Evolutionary conservation across 2,888 invertebrate genomes (phyloP).

Genomic region (Endotricha flammealis): DNA sequence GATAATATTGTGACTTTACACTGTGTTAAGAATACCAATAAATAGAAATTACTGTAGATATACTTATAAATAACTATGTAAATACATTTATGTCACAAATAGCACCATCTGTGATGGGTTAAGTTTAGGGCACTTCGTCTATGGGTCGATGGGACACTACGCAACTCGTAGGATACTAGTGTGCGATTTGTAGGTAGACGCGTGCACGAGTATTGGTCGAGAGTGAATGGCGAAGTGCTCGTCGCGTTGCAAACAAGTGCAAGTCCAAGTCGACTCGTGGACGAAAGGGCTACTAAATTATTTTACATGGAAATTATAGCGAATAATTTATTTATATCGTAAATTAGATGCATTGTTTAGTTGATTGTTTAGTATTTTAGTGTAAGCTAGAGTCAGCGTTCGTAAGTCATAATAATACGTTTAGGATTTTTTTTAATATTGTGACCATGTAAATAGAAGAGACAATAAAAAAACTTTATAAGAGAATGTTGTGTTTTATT

Average conservation of each 20-base stretch:
- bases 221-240: too few species aligned
- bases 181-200: too few species aligned
- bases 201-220: too few species aligned
- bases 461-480: conserved; percentile 36
- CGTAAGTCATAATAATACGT: conserved; percentile 53
- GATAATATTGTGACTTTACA: conserved; percentile 9
- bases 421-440: conserved; percentile 42
- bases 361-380: conserved; percentile 32
- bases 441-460: conserved; percentile 56
- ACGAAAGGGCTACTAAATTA: too few species aligned
- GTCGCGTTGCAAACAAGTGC: too few species aligned
- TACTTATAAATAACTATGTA: conserved; percentile 35
- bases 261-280: too few species aligned
- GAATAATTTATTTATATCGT: conserved; percentile 55
- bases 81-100: conserved; percentile 46
- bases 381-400: conserved; percentile 33
- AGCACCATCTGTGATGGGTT: conserved; percentile 46
- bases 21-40: conserved; percentile 38
- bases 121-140: too few species aligned
- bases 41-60: conserved; percentile 44
- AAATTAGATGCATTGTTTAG: conserved; percentile 30
- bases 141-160: too few species aligned
- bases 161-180: too few species aligned
- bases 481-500: conserved; percentile 12
- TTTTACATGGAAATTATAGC: conserved; percentile 23